Evolutionary conservation across 2,113 vertebrate species (phyloP).

Genomic region (Xenus cinereus): DNA sequence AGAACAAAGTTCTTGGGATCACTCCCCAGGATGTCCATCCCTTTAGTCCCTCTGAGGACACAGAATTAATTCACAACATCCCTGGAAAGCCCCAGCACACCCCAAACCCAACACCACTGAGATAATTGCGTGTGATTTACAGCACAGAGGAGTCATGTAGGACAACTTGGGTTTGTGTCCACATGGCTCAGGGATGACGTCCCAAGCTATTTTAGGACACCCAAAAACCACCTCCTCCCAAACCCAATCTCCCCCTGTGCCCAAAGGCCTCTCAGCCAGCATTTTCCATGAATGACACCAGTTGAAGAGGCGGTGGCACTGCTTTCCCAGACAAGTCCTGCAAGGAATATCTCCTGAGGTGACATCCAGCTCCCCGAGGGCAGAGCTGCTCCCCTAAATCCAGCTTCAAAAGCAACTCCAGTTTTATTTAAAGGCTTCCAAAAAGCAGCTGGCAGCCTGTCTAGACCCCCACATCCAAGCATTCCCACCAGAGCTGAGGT

Average conservation of each 20-base stretch:
- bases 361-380: neutral
- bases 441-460: neutral
- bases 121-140: too few relatives aligned
- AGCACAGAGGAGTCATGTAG: fast-evolving
- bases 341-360: neutral
- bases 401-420: neutral
- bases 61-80: too few relatives aligned
- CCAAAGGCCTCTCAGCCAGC: too few relatives aligned
- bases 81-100: neutral
- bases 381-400: neutral
- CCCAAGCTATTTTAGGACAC: neutral
- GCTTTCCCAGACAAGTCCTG: neutral
- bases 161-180: neutral
- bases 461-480: neutral
- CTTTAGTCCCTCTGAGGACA: neutral
- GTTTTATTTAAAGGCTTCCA: neutral
- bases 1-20: neutral
- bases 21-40: neutral
- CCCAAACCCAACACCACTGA: neutral
- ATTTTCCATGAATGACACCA: neutral
- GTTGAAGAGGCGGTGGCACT: neutral
- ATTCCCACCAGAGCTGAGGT: too few relatives aligned
- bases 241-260: neutral
- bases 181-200: neutral
- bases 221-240: neutral